phyloP scores from a whole-genome alignment of 2,888 invertebrate genomes.

The Trichopoda pennipes region DNA sequence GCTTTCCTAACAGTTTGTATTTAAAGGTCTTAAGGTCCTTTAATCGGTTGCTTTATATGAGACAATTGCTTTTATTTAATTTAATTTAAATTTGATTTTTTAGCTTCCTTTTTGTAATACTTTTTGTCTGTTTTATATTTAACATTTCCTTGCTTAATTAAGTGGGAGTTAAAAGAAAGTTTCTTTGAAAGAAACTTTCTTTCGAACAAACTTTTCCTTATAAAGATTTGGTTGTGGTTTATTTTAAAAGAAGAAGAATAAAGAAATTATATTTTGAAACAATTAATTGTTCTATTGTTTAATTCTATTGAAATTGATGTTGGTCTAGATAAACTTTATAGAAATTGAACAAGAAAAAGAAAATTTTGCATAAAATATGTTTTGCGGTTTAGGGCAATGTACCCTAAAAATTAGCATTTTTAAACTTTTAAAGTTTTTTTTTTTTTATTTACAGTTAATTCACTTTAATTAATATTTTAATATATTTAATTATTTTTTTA shows the following conservation, averaged over 20 bases:
- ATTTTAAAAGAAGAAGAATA: constrained; percentile 1
- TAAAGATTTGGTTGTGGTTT: constrained; percentile 49
- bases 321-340: too few relatives aligned
- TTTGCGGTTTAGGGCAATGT: too few relatives aligned
- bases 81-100: constrained; percentile 15
- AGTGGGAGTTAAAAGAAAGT: constrained; percentile 66
- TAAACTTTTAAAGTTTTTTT: too few relatives aligned
- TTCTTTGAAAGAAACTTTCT: constrained; percentile 42
- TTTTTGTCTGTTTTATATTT: constrained; percentile 35
- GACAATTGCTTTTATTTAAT: not conserved
- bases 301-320: not conserved
- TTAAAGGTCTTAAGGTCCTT: constrained; percentile 39
- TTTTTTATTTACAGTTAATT: too few relatives aligned
- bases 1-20: constrained; percentile 36
- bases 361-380: too few relatives aligned
- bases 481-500: too few relatives aligned
- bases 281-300: constrained; percentile 33
- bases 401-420: too few relatives aligned
- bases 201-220: constrained; percentile 59
- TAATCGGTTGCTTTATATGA: not conserved
- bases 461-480: too few relatives aligned
- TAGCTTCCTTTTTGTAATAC: not conserved
- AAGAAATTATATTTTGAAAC: not conserved
- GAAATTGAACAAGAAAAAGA: too few relatives aligned
- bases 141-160: constrained; percentile 59